Evolutionary conservation across 2,113 vertebrate species (phyloP).

Genomic region (Phocoena sinus): DNA sequence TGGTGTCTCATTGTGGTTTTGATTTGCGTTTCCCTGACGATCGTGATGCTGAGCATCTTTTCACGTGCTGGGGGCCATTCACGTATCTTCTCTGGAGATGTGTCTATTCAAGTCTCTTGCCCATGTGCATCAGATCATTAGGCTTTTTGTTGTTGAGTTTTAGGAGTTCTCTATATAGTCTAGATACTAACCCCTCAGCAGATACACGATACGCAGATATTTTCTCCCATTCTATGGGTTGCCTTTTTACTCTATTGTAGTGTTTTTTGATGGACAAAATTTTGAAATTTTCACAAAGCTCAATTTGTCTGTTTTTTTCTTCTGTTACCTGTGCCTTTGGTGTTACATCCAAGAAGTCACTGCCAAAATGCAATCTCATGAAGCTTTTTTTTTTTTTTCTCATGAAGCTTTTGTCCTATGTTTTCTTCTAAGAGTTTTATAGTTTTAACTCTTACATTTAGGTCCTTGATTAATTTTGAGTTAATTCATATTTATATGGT

Average conservation of each 20-base stretch:
- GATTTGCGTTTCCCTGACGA: neutral
- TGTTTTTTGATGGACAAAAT: neutral
- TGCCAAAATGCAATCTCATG: neutral
- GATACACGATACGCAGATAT: neutral
- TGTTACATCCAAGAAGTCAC: neutral
- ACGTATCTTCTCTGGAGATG: neutral
- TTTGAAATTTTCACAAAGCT: no score
- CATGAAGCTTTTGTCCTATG: neutral
- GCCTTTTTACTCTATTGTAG: neutral
- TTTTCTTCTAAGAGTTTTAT: neutral
- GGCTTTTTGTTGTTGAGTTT: neutral
- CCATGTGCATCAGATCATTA: no score
- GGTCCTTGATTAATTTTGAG: neutral
- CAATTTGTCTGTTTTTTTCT: neutral
- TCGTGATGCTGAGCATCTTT: fast-evolving
- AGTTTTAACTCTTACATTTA: neutral
- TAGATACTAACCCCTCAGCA: neutral
- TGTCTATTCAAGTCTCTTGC: no score
- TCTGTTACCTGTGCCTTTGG: neutral
- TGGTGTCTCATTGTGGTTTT: no score
- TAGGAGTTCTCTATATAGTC: neutral
- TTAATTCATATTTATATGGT: neutral
- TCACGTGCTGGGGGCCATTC: neutral
- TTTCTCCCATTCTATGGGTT: neutral
- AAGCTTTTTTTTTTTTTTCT: neutral